Percentiles rank a stretch among this genome's conserved stretches.
phyloP scores from a whole-genome alignment of 2,888 invertebrate genomes.

The Drosophila nigricruria region DNA sequence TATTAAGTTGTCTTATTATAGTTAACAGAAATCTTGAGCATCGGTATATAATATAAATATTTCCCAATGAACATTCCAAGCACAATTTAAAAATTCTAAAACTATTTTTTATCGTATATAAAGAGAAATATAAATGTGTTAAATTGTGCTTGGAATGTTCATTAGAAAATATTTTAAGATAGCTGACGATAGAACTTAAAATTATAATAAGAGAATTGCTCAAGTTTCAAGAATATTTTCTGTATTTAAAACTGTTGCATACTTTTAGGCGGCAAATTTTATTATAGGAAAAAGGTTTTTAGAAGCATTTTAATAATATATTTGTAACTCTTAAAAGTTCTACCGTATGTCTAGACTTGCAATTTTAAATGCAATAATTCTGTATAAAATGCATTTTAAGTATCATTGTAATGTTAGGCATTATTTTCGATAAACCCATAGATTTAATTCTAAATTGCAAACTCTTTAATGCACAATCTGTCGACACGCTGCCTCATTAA shows the following conservation, averaged over 20 bases:
- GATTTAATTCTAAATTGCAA: constrained; percentile 20
- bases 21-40: too few relatives aligned
- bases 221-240: background rate
- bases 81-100: too few relatives aligned
- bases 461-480: constrained; percentile 12
- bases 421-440: background rate
- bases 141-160: background rate
- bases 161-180: background rate
- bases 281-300: background rate
- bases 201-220: background rate
- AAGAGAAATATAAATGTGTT: too few relatives aligned
- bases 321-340: background rate
- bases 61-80: too few relatives aligned
- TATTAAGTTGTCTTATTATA: background rate
- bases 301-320: background rate
- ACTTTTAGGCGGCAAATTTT: background rate
- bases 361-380: background rate
- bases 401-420: background rate
- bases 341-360: background rate
- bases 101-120: too few relatives aligned
- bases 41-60: too few relatives aligned
- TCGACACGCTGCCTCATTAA: constrained; percentile 63
- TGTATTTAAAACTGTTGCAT: background rate
- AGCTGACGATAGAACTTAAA: background rate
- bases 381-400: background rate